A percentile compares a stretch with the other conserved stretches of the same genome.
Evolutionary conservation across 2,797 vertebrate species (phyloP).

Genomic region (Salmo trutta): DNA sequence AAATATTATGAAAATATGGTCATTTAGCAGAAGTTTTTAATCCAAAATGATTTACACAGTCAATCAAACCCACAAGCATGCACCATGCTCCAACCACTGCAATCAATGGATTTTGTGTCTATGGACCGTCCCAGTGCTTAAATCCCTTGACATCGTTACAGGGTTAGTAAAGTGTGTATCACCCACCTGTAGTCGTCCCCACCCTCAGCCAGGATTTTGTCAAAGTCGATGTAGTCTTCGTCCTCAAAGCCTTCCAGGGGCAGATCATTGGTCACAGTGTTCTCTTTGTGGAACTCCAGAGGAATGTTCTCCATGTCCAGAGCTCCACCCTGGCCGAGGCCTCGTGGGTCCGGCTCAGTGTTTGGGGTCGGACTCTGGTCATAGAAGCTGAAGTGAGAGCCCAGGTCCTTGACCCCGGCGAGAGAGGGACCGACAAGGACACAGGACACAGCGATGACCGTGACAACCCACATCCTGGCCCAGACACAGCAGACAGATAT

Average conservation of each 20-base stretch:
- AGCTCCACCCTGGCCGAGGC: constrained; percentile 31
- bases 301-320: constrained; percentile 69
- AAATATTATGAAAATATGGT: constrained; percentile 10
- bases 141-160: background rate
- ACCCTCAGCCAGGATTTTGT: constrained; percentile 81
- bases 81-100: background rate
- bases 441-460: constrained; percentile 63
- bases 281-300: constrained; percentile 86
- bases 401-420: constrained; percentile 78
- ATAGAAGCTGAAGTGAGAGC: constrained; percentile 69
- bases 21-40: too few relatives aligned
- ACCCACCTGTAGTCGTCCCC: constrained; percentile 76
- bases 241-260: constrained; percentile 87
- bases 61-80: background rate
- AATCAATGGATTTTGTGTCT: background rate
- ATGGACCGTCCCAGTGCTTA: background rate
- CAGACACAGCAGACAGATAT: background rate
- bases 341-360: constrained; percentile 43
- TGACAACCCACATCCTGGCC: constrained; percentile 78
- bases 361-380: constrained; percentile 15
- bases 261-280: constrained; percentile 91
- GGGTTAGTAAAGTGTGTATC: background rate
- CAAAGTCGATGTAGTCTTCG: constrained; percentile 92
- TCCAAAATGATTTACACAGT: background rate
- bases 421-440: constrained; percentile 70